Evolutionary conservation across 2,888 invertebrate genomes (phyloP), one percentile per base, ranked within the genome.

Genomic region (Diarsia dahlii): DNA sequence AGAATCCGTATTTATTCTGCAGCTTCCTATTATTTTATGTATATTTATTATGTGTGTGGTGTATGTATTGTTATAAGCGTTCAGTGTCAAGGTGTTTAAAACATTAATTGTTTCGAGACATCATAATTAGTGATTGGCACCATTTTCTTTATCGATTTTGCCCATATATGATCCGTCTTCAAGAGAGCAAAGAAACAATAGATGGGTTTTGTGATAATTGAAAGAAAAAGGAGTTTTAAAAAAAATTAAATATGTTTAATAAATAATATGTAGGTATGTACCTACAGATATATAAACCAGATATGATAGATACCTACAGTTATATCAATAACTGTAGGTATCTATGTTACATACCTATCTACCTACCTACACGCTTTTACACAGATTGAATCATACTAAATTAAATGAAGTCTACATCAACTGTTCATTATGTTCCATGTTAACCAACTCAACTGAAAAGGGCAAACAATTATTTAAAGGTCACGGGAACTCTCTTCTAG

Each of bases 381-480:
- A 58, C 34, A 45, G 56, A 77, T 74, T 48, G 3, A 63, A 73
- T 34, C 3, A 50, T 56, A 23, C 10, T 58, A 48, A 28, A 52
- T 62, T 74, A 54, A 39, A 72, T 48, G 8, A 48, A 54, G 54
- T 50, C 56, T 50, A 8, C 28, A 56, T 74, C 23, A 56, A 77
- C 75, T 64, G 15, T 56, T 64, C 5, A 74, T 56, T 64, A 50
- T 34, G 48, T 74, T 77, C 28, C 50, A 56, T 74, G 74, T 13
- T 56, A 63, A 56, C 18, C 1, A 81, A 74, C n/a, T 50, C 23
- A 45, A 45, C 9, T 56, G 48, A 63, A 81, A 56, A 64, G 48
- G 45, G 39, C 15, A 23, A 80, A 80, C 45, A 74, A 34, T 50
- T 71, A 45, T 68, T n/a, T 34, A 60, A 74, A 77, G 62, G 74